These are phyloP conservation scores for Parelbella ahira DNA, from an alignment of 2,888 invertebrate species.

Conservation along the genomic window DNA sequence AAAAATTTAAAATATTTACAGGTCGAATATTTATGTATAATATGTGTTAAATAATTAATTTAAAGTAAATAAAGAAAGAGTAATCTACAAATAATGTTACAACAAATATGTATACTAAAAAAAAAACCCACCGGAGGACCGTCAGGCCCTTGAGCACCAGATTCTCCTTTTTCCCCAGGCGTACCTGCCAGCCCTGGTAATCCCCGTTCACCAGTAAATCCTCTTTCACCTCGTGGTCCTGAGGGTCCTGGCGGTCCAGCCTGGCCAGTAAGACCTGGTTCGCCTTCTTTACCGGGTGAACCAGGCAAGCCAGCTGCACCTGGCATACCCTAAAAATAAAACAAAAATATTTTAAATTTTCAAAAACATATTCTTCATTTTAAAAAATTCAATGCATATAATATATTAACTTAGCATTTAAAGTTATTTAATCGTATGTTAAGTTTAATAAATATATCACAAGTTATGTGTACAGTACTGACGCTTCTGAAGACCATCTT, in stretches of 20 bases:
- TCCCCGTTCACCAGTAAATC: slow-evolving; percentile 89
- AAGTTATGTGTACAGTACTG: no score
- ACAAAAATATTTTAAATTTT: background rate
- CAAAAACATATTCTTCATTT: background rate
- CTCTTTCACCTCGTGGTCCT: slow-evolving; percentile 84
- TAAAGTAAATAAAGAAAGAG: no score
- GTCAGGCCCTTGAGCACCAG: slow-evolving; percentile 84
- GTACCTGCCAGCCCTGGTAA: slow-evolving; percentile 84
- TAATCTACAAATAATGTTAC: no score
- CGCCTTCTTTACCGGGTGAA: slow-evolving; percentile 89
- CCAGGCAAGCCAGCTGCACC: slow-evolving; percentile 88
- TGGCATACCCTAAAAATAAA: slow-evolving; percentile 82
- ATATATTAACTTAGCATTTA: no score
- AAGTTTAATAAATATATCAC: no score
- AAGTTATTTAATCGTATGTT: no score
- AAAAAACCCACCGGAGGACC: slow-evolving; percentile 80
- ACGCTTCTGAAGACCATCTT: no score
- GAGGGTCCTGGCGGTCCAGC: slow-evolving; percentile 80
- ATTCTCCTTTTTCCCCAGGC: slow-evolving; percentile 83
- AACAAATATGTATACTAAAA: no score
- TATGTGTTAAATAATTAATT: no score
- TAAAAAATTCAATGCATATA: no score
- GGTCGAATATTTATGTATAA: no score
- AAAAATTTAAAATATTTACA: no score
- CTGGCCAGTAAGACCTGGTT: slow-evolving; percentile 85